phyloP scores from a whole-genome alignment of 1,140 invertebrate genomes.

The Drosophila equinoxialis region DNA sequence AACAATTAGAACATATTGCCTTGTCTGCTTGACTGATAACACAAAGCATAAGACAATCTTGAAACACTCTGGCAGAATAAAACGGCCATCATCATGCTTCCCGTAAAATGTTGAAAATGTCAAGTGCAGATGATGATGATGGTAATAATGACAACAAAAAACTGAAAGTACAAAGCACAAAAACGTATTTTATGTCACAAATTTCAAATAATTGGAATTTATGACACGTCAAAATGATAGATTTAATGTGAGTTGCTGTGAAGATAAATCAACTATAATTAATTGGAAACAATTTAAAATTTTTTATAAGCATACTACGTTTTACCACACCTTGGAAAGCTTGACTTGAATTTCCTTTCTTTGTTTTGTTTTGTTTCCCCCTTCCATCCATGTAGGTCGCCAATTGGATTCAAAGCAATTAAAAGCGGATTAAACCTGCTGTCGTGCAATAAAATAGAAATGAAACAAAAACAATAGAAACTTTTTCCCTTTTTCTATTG shows the following conservation, averaged over 20 bases:
- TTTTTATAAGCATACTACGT: neutral
- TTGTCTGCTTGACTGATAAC: neutral
- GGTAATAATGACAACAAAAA: constrained; percentile 29
- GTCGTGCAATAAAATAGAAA: constrained; percentile 53
- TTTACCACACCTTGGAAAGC: neutral
- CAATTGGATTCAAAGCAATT: constrained; percentile 79
- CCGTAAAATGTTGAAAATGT: constrained; percentile 33
- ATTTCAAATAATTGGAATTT: constrained; percentile 8
- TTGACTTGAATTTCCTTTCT: neutral
- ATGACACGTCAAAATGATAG: neutral
- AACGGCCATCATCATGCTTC: neutral
- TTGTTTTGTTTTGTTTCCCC: neutral
- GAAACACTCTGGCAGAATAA: neutral
- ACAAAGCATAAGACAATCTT: neutral
- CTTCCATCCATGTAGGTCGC: constrained; percentile 55
- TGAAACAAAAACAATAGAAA: constrained; percentile 28
- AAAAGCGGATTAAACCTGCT: constrained; percentile 70
- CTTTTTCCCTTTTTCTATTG: constrained; percentile 23
- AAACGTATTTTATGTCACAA: constrained; percentile 23
- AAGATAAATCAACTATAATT: constrained; percentile 1
- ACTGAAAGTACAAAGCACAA: neutral
- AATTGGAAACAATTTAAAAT: neutral
- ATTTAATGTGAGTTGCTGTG: neutral
- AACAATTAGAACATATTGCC: neutral
- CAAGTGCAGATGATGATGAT: constrained; percentile 38